Base-by-base conservation (phyloP, 2,888 invertebrate genomes). In the Allygus modestus region DNA sequence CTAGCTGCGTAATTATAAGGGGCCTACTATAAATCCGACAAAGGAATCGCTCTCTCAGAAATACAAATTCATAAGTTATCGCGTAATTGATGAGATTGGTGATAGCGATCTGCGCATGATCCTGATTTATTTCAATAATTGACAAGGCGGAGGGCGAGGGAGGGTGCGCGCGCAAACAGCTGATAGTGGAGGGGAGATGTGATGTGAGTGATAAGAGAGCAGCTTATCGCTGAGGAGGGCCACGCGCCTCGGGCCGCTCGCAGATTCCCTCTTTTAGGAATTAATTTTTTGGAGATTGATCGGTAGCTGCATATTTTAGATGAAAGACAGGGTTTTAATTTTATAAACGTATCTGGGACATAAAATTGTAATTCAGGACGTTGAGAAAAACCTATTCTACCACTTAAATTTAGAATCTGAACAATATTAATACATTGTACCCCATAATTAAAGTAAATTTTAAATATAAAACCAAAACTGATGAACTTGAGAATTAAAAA, bases 111-210 rank as follows among this genome's bases (percentile, higher is more conserved):
- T 65, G 65, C 65, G 65, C 73, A 37, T 33, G 73, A 73, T 73
- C 73, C 41, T 73, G 33, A 73, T 73, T 73, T 43, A 73, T 73
- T 41, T 43, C 73, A 41, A 73, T 73, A 73, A 73, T 73, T 73
- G 73, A 73, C 73, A 73, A 28, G 58, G 69, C 31, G 33, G 37
- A 1, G 17, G 31, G 69, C 4, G 5, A 7, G 33, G 69, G 69
- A 31, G 69, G 69, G 73, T 37, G 73, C 41, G 73, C 73, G 41
- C 33, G 41, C 73, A 31, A 33, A 37, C 31, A 41, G 41, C 73
- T 73, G 69, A 69, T 69, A 69, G 61, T 33, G 69, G 69, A 69
- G 69, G 69, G 69, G 69, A 69, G 69, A 69, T 69, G 23, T 15
- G 28, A 28, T 15, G 31, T 2, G 31, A 41, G 33, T 28, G 33